phyloP scores from a whole-genome alignment of 2,888 invertebrate species.

The Parnassius smintheus region DNA sequence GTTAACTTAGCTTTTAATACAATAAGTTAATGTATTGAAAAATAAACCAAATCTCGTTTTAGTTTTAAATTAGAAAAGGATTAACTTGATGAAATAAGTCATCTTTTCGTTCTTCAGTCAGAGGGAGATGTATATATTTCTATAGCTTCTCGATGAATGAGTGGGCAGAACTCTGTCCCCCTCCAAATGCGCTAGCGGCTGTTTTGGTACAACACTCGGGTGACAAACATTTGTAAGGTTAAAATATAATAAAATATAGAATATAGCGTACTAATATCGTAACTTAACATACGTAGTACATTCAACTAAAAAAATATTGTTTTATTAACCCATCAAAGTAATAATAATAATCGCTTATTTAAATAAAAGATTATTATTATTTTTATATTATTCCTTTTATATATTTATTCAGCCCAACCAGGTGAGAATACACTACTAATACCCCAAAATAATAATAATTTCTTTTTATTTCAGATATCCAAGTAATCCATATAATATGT shows the following conservation, averaged over 20 bases:
- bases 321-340: no score
- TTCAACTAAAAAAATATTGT: constrained; percentile 2
- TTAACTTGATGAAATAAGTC: neutral
- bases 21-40: no score
- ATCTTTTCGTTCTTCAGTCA: constrained; percentile 28
- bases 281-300: neutral
- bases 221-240: constrained; percentile 55
- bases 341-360: no score
- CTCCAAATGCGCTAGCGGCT: constrained; percentile 66
- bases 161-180: constrained; percentile 70
- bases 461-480: no score
- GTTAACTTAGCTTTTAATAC: no score
- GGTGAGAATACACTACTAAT: no score
- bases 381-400: no score
- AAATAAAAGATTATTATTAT: no score
- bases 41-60: neutral
- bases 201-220: constrained; percentile 65
- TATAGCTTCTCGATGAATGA: constrained; percentile 45
- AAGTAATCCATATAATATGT: no score
- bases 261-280: neutral
- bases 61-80: neutral
- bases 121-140: constrained; percentile 65
- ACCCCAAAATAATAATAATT: no score
- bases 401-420: no score
- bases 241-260: no score